Evolutionary conservation across 2,888 invertebrate genomes (phyloP).

Genomic region (Cacoxenus indagator): DNA sequence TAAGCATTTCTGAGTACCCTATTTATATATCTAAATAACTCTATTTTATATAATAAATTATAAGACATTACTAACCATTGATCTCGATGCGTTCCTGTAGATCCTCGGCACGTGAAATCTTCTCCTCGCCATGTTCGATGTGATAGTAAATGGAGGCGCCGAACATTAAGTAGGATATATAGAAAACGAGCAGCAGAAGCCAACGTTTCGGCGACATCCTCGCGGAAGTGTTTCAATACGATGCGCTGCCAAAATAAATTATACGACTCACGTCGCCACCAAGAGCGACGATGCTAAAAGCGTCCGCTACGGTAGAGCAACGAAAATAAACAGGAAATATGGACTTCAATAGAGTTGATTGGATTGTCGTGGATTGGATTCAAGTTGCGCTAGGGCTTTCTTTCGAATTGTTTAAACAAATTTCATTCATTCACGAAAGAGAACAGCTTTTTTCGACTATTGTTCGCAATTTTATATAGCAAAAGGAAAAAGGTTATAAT

Average conservation of each 20-base stretch:
- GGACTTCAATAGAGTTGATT: background rate
- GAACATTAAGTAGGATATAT: slow-evolving; percentile 82
- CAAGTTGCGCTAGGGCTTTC: background rate
- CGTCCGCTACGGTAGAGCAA: background rate
- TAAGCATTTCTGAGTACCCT: too few relatives aligned
- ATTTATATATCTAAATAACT: too few relatives aligned
- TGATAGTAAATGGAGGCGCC: slow-evolving; percentile 90
- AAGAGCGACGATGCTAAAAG: background rate
- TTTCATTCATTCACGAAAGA: too few relatives aligned
- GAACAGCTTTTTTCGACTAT: too few relatives aligned
- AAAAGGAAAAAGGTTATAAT: background rate
- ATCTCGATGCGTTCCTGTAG: slow-evolving; percentile 78
- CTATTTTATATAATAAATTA: too few relatives aligned
- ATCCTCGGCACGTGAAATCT: slow-evolving; percentile 74
- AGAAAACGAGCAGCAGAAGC: slow-evolving; percentile 81
- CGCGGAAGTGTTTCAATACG: too few relatives aligned
- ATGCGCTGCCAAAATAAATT: background rate
- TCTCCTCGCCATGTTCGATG: slow-evolving; percentile 83
- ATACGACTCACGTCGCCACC: slow-evolving; percentile 25
- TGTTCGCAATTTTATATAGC: too few relatives aligned
- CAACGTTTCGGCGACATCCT: slow-evolving; percentile 86
- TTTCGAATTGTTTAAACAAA: background rate
- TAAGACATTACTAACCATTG: slow-evolving; percentile 75
- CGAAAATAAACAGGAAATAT: background rate
- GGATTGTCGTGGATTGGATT: background rate